A percentile compares a stretch with the other conserved stretches of the same genome.
Evolutionary conservation across 2,113 vertebrate genomes (phyloP).

Genomic region (Anarrhichthys ocellatus): DNA sequence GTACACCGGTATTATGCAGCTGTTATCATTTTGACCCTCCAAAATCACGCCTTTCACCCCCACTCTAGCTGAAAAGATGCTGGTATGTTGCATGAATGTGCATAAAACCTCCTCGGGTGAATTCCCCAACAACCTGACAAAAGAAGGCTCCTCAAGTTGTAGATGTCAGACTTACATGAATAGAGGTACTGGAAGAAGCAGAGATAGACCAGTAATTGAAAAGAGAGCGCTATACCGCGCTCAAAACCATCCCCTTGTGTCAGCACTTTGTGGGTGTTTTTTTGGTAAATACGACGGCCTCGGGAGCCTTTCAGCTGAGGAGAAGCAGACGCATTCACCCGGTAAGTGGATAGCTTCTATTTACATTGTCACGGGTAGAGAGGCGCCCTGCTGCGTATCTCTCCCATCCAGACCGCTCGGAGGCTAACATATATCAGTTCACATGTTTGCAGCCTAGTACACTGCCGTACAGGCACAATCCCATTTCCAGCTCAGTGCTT

Average conservation of each 20-base stretch:
- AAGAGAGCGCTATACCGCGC: conserved; percentile 40
- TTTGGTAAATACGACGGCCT: conserved; percentile 33
- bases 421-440: conserved; percentile 44
- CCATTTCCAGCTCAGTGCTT: conserved; percentile 58
- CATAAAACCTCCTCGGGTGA: conserved; percentile 19
- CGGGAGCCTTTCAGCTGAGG: conserved; percentile 47
- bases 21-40: not conserved
- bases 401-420: conserved; percentile 45
- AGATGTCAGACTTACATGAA: conserved; percentile 42
- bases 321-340: conserved; percentile 45
- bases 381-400: conserved; percentile 26
- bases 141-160: conserved; percentile 12
- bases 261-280: conserved; percentile 50
- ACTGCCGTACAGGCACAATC: conserved; percentile 51
- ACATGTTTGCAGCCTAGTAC: conserved; percentile 27
- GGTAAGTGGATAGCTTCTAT: conserved; percentile 47
- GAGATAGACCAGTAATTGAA: conserved; percentile 48
- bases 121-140: conserved; percentile 28
- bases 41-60: not conserved
- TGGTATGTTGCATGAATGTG: conserved; percentile 4
- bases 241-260: conserved; percentile 59
- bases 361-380: conserved; percentile 56
- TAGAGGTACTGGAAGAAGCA: conserved; percentile 36
- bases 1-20: not conserved
- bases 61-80: conserved; percentile 7